A percentile compares a stretch with the other conserved stretches of the same genome.
Conservation (phyloP, 2,797 vertebrate genomes). For the Oryzias dopingdopingensis region DNA sequence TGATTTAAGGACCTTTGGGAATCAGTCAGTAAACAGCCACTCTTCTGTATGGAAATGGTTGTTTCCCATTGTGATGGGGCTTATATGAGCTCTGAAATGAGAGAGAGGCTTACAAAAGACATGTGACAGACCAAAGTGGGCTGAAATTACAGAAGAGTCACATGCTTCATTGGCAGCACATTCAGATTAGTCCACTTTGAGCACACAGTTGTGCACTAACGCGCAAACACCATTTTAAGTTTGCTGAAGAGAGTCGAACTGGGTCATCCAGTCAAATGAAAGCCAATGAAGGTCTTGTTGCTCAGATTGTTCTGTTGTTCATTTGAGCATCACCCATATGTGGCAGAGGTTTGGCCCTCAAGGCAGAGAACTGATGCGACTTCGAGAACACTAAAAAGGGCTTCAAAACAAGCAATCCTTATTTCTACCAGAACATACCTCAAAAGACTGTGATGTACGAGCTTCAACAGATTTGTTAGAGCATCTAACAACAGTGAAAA, state of each 20-base stretch:
- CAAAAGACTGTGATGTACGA: too few species aligned
- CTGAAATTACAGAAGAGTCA: slow-evolving; percentile 4
- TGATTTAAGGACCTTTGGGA: neutral
- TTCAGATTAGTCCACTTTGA: slow-evolving; percentile 30
- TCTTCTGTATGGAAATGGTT: slow-evolving; percentile 11
- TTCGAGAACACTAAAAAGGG: slow-evolving; percentile 60
- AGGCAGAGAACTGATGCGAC: slow-evolving; percentile 50
- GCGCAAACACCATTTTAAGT: slow-evolving; percentile 14
- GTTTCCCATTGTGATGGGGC: slow-evolving; percentile 3
- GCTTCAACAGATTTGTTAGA: too few species aligned
- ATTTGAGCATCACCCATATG: slow-evolving; percentile 44
- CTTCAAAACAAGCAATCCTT: too few species aligned
- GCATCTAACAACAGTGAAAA: too few species aligned
- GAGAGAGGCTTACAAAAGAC: slow-evolving; percentile 19
- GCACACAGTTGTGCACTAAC: too few species aligned
- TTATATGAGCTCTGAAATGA: slow-evolving; percentile 34
- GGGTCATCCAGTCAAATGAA: slow-evolving; percentile 54
- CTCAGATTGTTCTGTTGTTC: slow-evolving; percentile 59
- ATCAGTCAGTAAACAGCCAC: slow-evolving; percentile 3
- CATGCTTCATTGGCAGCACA: slow-evolving; percentile 11
- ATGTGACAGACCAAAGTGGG: slow-evolving; percentile 9
- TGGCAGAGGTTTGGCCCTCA: slow-evolving; percentile 45
- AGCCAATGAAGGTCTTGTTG: slow-evolving; percentile 40
- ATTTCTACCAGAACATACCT: too few species aligned
- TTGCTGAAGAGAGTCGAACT: slow-evolving; percentile 52